These are phyloP conservation scores for Genyomyrus donnyi DNA, from an alignment of 2,113 vertebrate species.

Conservation along the genomic window DNA sequence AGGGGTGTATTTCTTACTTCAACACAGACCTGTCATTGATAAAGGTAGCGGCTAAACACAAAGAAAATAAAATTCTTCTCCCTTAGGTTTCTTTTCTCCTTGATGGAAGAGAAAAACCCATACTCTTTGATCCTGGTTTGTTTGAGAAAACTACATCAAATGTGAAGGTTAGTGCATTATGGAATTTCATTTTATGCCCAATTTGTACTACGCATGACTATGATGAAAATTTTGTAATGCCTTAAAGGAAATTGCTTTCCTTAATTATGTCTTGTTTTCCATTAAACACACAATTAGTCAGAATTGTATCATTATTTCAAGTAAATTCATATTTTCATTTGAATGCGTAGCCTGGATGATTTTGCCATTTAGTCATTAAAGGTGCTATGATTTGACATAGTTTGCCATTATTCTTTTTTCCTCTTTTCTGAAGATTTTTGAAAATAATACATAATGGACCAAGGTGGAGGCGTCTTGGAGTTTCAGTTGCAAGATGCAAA, in stretches of 20 bases:
- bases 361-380: background rate
- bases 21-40: background rate
- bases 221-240: background rate
- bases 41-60: background rate
- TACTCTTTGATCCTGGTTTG: constrained; percentile 41
- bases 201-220: background rate
- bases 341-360: background rate
- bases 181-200: background rate
- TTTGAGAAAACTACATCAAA: constrained; percentile 47
- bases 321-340: background rate
- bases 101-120: constrained; percentile 44
- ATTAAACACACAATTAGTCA: background rate
- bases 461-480: constrained; percentile 89
- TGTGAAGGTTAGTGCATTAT: constrained; percentile 59
- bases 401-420: background rate
- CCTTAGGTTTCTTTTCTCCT: constrained; percentile 30
- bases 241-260: background rate
- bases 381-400: background rate
- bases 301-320: background rate
- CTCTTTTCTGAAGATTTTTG: constrained; percentile 43
- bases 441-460: constrained; percentile 79
- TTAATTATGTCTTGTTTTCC: background rate
- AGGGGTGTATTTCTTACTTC: background rate
- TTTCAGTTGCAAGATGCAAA: constrained; percentile 87
- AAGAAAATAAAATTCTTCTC: background rate